Percentiles rank a stretch among this genome's conserved stretches.
These are phyloP conservation scores for Tenthredo notha DNA, from an alignment of 2,888 invertebrate genomes.

Conservation along the genomic window DNA sequence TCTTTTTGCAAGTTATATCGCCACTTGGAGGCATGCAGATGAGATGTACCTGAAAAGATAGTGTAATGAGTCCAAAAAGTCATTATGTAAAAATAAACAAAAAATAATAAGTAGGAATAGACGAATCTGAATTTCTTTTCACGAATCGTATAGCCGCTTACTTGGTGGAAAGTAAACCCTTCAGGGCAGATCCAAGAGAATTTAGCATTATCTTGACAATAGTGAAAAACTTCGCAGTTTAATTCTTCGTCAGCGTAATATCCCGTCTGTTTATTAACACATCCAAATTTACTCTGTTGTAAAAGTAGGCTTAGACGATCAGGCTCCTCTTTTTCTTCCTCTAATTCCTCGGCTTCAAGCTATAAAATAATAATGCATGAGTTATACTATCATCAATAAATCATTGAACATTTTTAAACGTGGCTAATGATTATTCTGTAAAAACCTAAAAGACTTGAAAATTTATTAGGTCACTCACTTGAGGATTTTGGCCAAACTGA, in stretches of 20 bases:
- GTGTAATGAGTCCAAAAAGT: not conserved
- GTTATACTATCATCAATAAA: not conserved
- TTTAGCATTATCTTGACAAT: conserved; percentile 93
- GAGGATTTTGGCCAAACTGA: conserved; percentile 63
- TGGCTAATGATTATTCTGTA: not conserved
- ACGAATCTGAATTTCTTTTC: conserved; percentile 5
- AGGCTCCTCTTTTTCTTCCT: conserved; percentile 89
- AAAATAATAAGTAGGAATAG: not conserved
- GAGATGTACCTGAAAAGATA: conserved; percentile 87
- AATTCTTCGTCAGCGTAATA: conserved; percentile 95
- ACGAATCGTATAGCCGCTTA: conserved; percentile 70
- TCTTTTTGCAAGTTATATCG: conserved; percentile 94
- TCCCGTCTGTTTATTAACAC: conserved; percentile 89
- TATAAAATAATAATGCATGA: conserved; percentile 24
- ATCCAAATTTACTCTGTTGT: conserved; percentile 91
- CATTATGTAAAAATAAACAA: not conserved
- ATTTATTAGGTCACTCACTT: conserved; percentile 58
- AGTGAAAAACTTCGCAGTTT: conserved; percentile 95
- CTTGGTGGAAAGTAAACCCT: conserved; percentile 93
- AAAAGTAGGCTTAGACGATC: conserved; percentile 89
- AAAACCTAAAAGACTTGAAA: not conserved
- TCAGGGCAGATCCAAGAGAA: conserved; percentile 97
- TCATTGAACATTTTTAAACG: not conserved
- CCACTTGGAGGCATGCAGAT: conserved; percentile 96
- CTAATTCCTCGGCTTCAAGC: conserved; percentile 82